Percentiles rank a stretch among this genome's conserved stretches.
phyloP scores from a whole-genome alignment of 2,797 vertebrate genomes.

The Pipistrellus pipistrellus region DNA sequence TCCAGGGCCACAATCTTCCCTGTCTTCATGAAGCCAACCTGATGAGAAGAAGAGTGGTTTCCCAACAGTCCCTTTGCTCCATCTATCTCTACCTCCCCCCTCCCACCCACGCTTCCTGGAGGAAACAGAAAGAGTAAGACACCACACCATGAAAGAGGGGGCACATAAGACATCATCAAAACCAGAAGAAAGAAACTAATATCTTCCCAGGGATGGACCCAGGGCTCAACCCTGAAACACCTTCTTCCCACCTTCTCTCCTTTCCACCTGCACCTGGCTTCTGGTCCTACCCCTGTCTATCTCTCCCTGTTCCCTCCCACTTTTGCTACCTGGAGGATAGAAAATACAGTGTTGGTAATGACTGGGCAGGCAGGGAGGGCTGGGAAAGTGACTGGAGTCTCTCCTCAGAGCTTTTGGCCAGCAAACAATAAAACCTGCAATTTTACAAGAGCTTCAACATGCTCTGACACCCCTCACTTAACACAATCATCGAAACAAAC shows the following conservation, averaged over 20 bases:
- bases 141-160: not conserved
- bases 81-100: not conserved
- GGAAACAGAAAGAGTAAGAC: not conserved
- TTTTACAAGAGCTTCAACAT: too few relatives aligned
- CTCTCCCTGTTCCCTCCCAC: too few relatives aligned
- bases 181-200: not conserved
- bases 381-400: not conserved
- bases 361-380: not conserved
- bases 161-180: not conserved
- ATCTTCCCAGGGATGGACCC: not conserved
- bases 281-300: not conserved
- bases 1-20: conserved; percentile 94
- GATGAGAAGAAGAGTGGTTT: conserved; percentile 34
- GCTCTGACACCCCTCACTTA: not conserved
- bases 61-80: not conserved
- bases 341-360: not conserved
- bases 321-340: too few relatives aligned
- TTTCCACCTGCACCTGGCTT: not conserved
- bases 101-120: not conserved
- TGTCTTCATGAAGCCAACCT: conserved; percentile 95
- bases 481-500: not conserved
- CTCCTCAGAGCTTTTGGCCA: not conserved
- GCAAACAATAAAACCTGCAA: not conserved
- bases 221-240: not conserved
- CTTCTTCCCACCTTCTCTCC: not conserved